These are phyloP conservation scores for Lepus europaeus DNA, from an alignment of 2,113 vertebrate genomes.

Conservation along the genomic window DNA sequence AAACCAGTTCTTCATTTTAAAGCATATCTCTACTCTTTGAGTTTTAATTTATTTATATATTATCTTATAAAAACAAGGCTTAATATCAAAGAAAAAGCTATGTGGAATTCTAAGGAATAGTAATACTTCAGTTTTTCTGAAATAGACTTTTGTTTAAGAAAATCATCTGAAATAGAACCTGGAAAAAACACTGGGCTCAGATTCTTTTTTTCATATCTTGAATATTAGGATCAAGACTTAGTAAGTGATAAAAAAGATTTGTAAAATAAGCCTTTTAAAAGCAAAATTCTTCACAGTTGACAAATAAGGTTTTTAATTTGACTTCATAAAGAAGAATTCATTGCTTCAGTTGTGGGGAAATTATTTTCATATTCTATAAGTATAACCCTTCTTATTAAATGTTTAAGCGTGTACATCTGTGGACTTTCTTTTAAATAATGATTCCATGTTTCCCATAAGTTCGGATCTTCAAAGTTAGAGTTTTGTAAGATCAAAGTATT, in stretches of 20 bases:
- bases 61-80: not conserved
- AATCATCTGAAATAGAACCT: not conserved
- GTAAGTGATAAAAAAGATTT: not conserved
- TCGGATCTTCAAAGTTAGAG: constrained; percentile 44
- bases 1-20: not conserved
- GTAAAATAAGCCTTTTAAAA: not conserved
- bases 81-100: not conserved
- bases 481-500: constrained; percentile 43
- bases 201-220: not conserved
- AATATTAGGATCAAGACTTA: not conserved
- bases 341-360: not conserved
- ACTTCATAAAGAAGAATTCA: not conserved
- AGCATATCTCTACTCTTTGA: not conserved
- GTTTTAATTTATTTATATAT: constrained; percentile 10
- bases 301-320: not conserved
- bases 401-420: not conserved
- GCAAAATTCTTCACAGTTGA: not conserved
- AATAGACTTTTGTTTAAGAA: not conserved
- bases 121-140: not conserved
- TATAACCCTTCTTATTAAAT: not conserved
- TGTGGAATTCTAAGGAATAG: not conserved
- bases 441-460: not conserved
- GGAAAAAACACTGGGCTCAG: not conserved
- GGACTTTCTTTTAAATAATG: not conserved
- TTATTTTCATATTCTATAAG: not conserved